Conservation (phyloP, 2,888 invertebrate species). For the Creontiades dilutus region DNA sequence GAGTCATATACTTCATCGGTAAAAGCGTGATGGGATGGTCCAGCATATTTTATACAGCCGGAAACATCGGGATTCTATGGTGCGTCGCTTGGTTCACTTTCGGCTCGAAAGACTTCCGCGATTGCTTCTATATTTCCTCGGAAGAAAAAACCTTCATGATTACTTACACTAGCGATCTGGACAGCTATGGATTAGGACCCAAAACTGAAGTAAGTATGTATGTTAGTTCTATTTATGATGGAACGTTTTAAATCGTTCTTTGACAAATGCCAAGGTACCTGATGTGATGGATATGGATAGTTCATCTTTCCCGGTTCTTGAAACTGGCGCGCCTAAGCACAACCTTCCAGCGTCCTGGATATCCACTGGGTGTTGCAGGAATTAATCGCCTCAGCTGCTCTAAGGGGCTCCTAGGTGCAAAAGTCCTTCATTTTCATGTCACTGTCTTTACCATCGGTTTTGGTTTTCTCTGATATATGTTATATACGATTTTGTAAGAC, state of each 20-base stretch:
- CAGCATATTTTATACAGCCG: slow-evolving; percentile 63
- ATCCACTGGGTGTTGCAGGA: too few species aligned
- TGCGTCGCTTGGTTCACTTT: slow-evolving; percentile 70
- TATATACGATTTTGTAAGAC: too few species aligned
- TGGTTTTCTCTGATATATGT: too few species aligned
- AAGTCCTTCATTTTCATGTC: too few species aligned
- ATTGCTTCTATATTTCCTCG: slow-evolving; percentile 67
- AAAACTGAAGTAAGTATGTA: neutral
- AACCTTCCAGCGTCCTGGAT: too few species aligned
- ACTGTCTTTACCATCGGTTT: too few species aligned
- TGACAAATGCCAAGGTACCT: too few species aligned
- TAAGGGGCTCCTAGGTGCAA: too few species aligned
- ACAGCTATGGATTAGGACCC: slow-evolving; percentile 44
- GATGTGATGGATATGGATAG: too few species aligned
- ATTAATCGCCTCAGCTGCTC: too few species aligned
- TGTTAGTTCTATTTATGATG: neutral
- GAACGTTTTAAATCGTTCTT: neutral
- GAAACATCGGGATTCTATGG: slow-evolving; percentile 66
- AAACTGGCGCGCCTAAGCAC: too few species aligned
- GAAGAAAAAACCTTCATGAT: slow-evolving; percentile 63
- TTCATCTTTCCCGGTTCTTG: too few species aligned
- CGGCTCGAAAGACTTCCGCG: slow-evolving; percentile 57
- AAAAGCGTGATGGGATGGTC: slow-evolving; percentile 66
- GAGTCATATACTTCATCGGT: slow-evolving; percentile 61
- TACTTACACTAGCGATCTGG: slow-evolving; percentile 45